phyloP scores from a whole-genome alignment of 2,113 vertebrate species.

The Ondatra zibethicus region DNA sequence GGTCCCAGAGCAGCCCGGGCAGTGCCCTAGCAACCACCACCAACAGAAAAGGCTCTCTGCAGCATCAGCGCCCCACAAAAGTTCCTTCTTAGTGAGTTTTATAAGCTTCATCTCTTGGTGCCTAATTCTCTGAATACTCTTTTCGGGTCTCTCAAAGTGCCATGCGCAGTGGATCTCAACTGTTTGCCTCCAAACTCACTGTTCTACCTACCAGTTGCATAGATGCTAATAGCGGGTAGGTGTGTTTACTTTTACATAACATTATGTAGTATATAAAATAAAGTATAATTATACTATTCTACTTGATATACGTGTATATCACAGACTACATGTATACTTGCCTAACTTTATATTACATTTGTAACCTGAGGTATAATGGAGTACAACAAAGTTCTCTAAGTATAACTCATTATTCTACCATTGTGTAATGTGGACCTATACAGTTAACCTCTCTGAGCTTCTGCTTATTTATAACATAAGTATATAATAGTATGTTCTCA shows the following conservation, averaged over 20 bases:
- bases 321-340: background rate
- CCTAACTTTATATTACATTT: slow-evolving; percentile 16
- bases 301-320: background rate
- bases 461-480: slow-evolving; percentile 11
- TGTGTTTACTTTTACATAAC: background rate
- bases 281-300: background rate
- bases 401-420: slow-evolving; percentile 25
- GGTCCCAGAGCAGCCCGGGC: background rate
- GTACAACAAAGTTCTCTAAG: background rate
- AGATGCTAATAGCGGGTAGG: background rate
- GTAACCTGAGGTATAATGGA: background rate
- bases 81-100: background rate
- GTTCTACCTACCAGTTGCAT: background rate
- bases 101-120: background rate
- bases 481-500: background rate
- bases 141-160: background rate
- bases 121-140: background rate
- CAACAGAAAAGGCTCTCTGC: background rate
- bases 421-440: slow-evolving; percentile 15
- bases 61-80: background rate
- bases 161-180: background rate
- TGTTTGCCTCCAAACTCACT: background rate
- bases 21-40: background rate
- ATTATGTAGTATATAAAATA: background rate
- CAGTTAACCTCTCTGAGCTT: slow-evolving; percentile 14